phyloP scores from a whole-genome alignment of 2,113 vertebrate species.

The Corythornis madagascariensis region DNA sequence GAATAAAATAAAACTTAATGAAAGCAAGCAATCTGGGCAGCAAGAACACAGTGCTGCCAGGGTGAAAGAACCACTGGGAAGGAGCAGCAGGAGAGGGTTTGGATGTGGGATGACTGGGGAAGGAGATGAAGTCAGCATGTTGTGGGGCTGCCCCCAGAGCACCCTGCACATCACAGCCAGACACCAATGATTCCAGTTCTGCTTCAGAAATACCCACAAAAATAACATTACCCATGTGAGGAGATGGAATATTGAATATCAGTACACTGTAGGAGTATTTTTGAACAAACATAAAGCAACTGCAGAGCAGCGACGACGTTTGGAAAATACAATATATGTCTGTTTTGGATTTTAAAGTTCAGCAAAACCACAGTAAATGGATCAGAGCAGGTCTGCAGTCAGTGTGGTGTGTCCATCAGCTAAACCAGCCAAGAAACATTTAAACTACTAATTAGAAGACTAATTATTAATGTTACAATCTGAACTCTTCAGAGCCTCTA shows the following conservation, averaged over 20 bases:
- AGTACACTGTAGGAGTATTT: neutral
- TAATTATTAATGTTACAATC: neutral
- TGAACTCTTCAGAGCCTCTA: neutral
- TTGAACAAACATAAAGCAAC: neutral
- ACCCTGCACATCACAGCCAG: neutral
- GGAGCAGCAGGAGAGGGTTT: neutral
- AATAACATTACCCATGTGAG: neutral
- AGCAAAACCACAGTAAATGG: neutral
- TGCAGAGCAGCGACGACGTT: neutral
- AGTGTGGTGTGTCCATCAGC: neutral
- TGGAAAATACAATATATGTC: neutral
- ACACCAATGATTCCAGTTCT: neutral
- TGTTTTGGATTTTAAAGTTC: neutral
- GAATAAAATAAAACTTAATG: conserved; percentile 26
- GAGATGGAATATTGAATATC: neutral
- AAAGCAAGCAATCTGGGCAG: neutral
- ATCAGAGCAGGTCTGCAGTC: neutral
- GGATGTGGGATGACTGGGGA: neutral
- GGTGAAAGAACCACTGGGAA: neutral
- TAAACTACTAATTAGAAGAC: neutral
- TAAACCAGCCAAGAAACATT: neutral
- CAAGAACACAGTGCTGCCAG: neutral
- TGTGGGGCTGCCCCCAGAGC: neutral
- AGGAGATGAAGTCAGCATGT: neutral
- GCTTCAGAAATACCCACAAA: neutral